phyloP scores from a whole-genome alignment of 2,797 vertebrate genomes.

The Chlorospingus semifuscus region DNA sequence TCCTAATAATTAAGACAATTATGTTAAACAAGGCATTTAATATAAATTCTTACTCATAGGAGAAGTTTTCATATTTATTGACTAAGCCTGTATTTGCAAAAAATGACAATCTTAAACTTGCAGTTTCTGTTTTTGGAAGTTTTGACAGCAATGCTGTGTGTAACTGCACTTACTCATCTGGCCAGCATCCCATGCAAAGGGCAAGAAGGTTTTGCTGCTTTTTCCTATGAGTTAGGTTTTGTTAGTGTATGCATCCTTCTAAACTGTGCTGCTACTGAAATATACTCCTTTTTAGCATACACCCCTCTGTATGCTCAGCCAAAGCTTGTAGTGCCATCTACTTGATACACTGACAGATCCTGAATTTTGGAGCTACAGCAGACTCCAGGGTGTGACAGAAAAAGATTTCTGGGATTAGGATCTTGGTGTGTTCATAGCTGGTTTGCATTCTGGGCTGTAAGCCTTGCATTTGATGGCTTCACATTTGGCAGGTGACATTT shows the following conservation, averaged over 20 bases:
- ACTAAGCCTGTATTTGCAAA: neutral
- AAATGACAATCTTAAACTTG: neutral
- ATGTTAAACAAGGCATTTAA: neutral
- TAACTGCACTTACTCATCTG: neutral
- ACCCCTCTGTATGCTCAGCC: neutral
- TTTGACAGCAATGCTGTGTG: neutral
- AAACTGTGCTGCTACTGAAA: neutral
- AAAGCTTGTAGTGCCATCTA: conserved; percentile 33
- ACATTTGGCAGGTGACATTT: neutral
- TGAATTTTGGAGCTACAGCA: neutral
- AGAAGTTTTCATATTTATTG: neutral
- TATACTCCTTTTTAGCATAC: fast-evolving
- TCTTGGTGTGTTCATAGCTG: neutral
- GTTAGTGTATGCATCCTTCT: neutral
- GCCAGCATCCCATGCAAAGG: neutral
- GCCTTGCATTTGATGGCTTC: neutral
- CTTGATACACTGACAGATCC: neutral
- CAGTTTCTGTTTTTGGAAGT: neutral
- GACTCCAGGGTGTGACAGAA: neutral
- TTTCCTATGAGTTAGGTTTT: neutral
- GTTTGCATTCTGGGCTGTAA: neutral
- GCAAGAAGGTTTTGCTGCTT: fast-evolving
- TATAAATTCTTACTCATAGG: neutral
- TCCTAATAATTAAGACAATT: neutral
- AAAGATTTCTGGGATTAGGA: neutral